These are phyloP conservation scores for Octodonta nipae DNA, from an alignment of 2,888 invertebrate genomes.

Conservation along the genomic window DNA sequence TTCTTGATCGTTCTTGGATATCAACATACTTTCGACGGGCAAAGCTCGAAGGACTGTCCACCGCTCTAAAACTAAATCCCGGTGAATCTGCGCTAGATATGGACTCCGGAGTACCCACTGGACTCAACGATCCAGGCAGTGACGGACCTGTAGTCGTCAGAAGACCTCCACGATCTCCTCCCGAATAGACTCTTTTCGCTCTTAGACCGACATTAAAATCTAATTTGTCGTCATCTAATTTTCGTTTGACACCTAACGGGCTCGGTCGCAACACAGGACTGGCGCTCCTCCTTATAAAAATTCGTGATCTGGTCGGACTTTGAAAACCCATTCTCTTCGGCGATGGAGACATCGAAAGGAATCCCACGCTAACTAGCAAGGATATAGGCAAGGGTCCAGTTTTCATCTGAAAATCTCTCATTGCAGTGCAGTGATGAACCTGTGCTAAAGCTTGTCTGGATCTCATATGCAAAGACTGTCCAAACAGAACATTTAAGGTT, in stretches of 20 bases:
- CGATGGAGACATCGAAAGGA: conserved; percentile 32
- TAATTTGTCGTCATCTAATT: conserved; percentile 44
- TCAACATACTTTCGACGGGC: conserved; percentile 24
- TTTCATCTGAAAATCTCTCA: too few species aligned
- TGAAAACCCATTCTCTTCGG: conserved; percentile 33
- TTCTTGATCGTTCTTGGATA: conserved; percentile 33
- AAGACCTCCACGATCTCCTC: conserved; percentile 29
- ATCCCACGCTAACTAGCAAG: conserved; percentile 31
- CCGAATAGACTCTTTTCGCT: conserved; percentile 34
- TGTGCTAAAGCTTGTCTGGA: too few species aligned
- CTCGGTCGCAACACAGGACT: conserved; percentile 48
- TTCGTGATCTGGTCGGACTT: conserved; percentile 55
- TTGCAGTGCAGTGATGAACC: too few species aligned
- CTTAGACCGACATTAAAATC: conserved; percentile 33
- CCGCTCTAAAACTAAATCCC: conserved; percentile 40
- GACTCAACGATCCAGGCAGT: conserved; percentile 42
- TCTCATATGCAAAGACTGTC: too few species aligned
- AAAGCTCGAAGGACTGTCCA: conserved; percentile 42
- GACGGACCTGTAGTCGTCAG: conserved; percentile 30
- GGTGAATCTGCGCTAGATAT: conserved; percentile 48
- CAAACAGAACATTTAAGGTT: too few species aligned
- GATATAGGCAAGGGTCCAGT: conserved; percentile 38
- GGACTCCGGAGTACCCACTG: conserved; percentile 48
- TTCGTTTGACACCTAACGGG: conserved; percentile 52
- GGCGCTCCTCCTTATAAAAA: conserved; percentile 68